phyloP scores from a whole-genome alignment of 2,797 vertebrate species.

The Liasis olivaceus region DNA sequence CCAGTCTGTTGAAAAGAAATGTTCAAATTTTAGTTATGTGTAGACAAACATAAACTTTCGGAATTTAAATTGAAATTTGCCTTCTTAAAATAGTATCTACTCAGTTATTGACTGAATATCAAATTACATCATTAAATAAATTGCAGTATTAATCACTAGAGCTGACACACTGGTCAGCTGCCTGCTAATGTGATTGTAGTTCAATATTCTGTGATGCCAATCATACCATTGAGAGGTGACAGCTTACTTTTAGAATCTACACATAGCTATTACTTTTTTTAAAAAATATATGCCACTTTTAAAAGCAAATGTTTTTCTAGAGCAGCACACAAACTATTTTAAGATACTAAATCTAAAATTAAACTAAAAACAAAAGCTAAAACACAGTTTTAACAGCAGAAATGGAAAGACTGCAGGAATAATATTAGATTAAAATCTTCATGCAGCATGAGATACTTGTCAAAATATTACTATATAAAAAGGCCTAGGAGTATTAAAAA shows the following conservation, averaged over 20 bases:
- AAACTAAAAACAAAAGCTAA: neutral
- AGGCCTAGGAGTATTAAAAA: neutral
- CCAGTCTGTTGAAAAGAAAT: conserved; percentile 80
- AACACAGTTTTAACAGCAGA: neutral
- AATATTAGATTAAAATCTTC: neutral
- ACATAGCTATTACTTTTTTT: neutral
- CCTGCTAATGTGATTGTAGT: neutral
- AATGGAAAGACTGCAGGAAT: neutral
- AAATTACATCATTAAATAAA: neutral
- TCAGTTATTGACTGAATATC: neutral
- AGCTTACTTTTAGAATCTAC: neutral
- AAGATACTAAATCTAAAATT: neutral
- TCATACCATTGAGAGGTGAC: neutral
- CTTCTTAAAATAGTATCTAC: neutral
- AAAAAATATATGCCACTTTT: neutral
- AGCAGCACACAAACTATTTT: neutral
- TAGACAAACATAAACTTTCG: neutral
- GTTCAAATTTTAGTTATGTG: conserved; percentile 28
- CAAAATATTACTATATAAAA: neutral
- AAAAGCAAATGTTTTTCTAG: neutral
- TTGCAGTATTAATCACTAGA: neutral
- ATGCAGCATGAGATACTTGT: neutral
- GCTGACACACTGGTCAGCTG: neutral
- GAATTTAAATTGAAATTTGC: neutral
- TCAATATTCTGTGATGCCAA: neutral